Percentiles rank a stretch among this genome's conserved stretches.
Conservation (phyloP, 2,797 vertebrate species). For the Sebastes nivosus region DNA sequence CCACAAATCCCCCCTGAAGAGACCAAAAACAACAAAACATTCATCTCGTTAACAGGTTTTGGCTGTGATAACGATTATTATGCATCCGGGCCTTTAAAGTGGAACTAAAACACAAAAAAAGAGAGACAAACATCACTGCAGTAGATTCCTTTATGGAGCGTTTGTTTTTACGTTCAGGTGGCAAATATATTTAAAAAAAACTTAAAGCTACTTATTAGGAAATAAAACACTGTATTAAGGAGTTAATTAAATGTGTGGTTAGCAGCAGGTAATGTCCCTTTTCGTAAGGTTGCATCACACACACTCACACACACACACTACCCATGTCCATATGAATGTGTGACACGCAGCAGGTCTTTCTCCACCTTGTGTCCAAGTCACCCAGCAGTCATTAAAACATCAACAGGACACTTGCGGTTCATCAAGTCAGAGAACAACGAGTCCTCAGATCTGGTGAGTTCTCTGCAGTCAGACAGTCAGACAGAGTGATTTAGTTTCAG, state of each 20-base stretch:
- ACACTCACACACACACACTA: no score
- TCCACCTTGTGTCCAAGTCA: not conserved
- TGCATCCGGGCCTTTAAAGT: not conserved
- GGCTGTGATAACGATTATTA: not conserved
- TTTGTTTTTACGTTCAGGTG: no score
- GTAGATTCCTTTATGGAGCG: no score
- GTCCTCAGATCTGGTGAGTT: no score
- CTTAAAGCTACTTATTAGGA: not conserved
- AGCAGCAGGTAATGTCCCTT: not conserved
- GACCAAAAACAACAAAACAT: not conserved
- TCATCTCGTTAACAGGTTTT: not conserved
- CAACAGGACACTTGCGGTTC: not conserved
- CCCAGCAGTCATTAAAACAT: constrained; percentile 39
- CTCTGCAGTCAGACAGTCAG: no score
- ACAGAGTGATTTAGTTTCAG: constrained; percentile 16
- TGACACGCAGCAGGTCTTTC: not conserved
- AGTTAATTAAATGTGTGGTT: not conserved
- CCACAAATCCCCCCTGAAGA: not conserved
- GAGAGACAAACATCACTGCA: no score
- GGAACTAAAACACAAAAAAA: no score
- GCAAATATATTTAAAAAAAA: no score
- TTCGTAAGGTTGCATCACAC: not conserved
- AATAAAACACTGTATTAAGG: not conserved
- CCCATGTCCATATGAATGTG: not conserved
- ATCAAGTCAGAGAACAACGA: no score